Evolutionary conservation across 23 tunicate species (phyloP).

Genomic region (Trididemnum miniatum): DNA sequence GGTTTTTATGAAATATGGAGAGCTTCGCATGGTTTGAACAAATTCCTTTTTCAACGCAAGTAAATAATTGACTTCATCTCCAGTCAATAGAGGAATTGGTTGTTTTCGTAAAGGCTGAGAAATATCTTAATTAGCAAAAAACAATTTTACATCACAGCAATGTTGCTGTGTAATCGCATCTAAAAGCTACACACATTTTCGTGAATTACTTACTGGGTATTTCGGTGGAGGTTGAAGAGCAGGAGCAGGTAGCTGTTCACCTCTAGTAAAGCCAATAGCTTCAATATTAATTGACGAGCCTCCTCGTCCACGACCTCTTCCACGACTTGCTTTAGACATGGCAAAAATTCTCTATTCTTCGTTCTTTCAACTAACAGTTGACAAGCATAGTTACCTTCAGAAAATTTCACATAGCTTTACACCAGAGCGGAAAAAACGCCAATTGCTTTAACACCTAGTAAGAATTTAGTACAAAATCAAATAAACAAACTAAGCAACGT

Average conservation of each 20-base stretch:
- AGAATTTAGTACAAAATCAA: too few species aligned
- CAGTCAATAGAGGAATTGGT: conserved; percentile 59
- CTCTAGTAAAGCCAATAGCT: conserved; percentile 82
- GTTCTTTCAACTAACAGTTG: too few species aligned
- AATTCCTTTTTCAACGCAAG: conserved; percentile 59
- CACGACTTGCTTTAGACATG: conserved; percentile 68
- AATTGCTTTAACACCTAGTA: too few species aligned
- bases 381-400: too few species aligned
- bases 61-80: conserved; percentile 63
- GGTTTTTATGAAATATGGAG: conserved; percentile 55
- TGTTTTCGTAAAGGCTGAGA: conserved; percentile 55
- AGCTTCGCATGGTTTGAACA: conserved; percentile 50
- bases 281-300: conserved; percentile 69
- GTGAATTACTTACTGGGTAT: conserved; percentile 52
- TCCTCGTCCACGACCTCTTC: conserved; percentile 79
- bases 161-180: too few species aligned
- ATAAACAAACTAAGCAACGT: too few species aligned
- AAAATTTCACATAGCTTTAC: too few species aligned
- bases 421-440: too few species aligned
- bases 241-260: conserved; percentile 75
- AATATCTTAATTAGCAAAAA: too few species aligned
- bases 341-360: too few species aligned
- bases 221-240: conserved; percentile 77
- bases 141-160: too few species aligned
- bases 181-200: too few species aligned